Evolutionary conservation across 2,888 invertebrate genomes (phyloP), one percentile per base, ranked within the genome.

Genomic region (Melieria omissa): DNA sequence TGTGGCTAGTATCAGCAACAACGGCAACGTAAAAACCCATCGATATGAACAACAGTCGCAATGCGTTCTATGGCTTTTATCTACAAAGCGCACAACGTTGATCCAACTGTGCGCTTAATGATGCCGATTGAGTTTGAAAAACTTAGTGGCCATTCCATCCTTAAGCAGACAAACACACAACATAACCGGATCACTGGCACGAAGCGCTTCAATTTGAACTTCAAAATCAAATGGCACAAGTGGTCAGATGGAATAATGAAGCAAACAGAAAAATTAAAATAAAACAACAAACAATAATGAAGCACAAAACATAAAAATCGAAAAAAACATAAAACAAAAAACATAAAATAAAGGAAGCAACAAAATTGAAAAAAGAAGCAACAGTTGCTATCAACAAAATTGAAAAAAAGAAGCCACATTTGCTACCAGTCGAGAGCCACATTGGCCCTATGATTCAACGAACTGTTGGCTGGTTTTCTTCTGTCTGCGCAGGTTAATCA

Each of bases 31-130:
- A 57, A 29, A 58, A 58, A 58, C 42, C 41, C 16, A 14, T 12
- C 14, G 45, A 60, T 2, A 29, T 29, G 29, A 29, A 29, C 29
- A 29, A 3, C 29, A 29, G 29, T 29, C 29, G 29, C 29, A 29
- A 29, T 29, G 29, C 29, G 29, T 29, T 29, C 29, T 29, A 29
- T 29, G 3, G 29, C 29, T 29, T 29, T 29, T 29, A 55, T 55
- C 0, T 55, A 54, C n/a, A 12, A 14, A 42, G 16, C 42, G 9
- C 60, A 67, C 61, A 42, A 67, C 61, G 60, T 61, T 52, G 29
- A 60, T 67, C 49, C 67, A 60, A 67, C 67, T 67, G 60, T 61
- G 60, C 52, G 60, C 44, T 52, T 67, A 67, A 67, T 67, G 67
- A 67, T 67, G 42, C 67, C 60, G 67, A 67, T 60, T 67, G 60